These are phyloP conservation scores for Metacarcinus magister DNA, from an alignment of 2,888 invertebrate genomes.

Conservation along the genomic window DNA sequence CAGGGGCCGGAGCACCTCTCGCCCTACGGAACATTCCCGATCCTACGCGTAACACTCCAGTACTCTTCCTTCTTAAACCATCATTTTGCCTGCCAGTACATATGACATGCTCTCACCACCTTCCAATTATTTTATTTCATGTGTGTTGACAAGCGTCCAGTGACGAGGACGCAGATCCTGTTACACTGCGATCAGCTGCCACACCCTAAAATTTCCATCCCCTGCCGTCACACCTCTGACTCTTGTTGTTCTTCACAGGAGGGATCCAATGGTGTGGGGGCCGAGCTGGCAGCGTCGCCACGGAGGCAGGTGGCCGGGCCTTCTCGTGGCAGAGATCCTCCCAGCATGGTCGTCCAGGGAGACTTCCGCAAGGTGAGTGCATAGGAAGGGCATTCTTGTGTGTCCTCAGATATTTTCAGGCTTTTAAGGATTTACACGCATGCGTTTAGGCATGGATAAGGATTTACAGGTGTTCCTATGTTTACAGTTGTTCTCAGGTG, in stretches of 20 bases:
- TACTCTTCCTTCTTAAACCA: not conserved
- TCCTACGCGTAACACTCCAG: not conserved
- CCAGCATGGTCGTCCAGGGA: slow-evolving; percentile 93
- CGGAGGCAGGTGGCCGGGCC: slow-evolving; percentile 86
- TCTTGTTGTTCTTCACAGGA: slow-evolving; percentile 73
- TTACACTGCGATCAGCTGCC: not conserved
- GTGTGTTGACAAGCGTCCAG: not conserved
- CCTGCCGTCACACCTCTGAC: not conserved
- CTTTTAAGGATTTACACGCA: too few species aligned
- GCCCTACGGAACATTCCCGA: not conserved
- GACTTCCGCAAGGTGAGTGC: slow-evolving; percentile 93
- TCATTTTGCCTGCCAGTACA: not conserved
- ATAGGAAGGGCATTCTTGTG: not conserved
- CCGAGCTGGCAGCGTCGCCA: slow-evolving; percentile 81
- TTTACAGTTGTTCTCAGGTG: not conserved
- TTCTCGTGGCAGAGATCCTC: slow-evolving; percentile 87
- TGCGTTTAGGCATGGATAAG: not conserved
- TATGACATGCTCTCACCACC: not conserved
- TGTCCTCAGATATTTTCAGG: not conserved
- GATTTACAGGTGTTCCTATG: not conserved
- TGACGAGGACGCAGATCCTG: not conserved
- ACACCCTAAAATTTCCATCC: not conserved
- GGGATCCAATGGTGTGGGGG: slow-evolving; percentile 82
- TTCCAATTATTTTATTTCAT: not conserved
- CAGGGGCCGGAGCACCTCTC: not conserved